Evolutionary conservation across 23 tunicate genomes (phyloP).

Genomic region (Diplosoma virens): DNA sequence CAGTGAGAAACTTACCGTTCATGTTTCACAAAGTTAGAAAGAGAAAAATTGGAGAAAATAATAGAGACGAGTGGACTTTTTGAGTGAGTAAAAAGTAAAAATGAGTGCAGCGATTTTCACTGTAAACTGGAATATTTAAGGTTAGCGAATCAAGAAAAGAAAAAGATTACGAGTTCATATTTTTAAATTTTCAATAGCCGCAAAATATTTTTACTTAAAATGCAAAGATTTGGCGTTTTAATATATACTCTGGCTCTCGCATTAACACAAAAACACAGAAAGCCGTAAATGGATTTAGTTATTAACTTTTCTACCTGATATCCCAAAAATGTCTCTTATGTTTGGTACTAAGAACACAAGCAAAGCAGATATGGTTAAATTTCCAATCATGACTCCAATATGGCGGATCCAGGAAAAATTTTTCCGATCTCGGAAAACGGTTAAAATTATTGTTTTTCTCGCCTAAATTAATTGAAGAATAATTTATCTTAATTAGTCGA

Average conservation of each 20-base stretch:
- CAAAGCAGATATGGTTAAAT: constrained; percentile 32
- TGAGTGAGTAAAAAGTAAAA: no score
- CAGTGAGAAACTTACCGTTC: no score
- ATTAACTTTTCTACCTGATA: constrained; percentile 53
- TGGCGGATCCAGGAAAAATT: constrained; percentile 71
- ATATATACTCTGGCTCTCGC: no score
- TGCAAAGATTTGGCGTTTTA: no score
- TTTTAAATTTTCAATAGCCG: not conserved
- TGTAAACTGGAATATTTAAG: no score
- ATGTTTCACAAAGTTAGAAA: no score
- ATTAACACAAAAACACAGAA: not conserved
- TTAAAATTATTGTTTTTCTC: constrained; percentile 73
- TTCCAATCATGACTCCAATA: constrained; percentile 63
- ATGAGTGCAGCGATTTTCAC: no score
- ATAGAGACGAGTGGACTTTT: no score
- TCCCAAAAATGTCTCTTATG: constrained; percentile 81
- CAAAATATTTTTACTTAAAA: not conserved
- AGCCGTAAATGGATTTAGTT: not conserved
- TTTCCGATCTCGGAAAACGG: constrained; percentile 49
- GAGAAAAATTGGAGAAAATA: no score
- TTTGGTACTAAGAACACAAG: constrained; percentile 67
- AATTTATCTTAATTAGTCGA: no score
- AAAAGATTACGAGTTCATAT: not conserved
- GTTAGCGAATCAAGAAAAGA: no score
- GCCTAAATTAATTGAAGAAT: no score